Base-by-base conservation (phyloP, 2,888 invertebrate species). In the Synanthedon andrenaeformis region DNA sequence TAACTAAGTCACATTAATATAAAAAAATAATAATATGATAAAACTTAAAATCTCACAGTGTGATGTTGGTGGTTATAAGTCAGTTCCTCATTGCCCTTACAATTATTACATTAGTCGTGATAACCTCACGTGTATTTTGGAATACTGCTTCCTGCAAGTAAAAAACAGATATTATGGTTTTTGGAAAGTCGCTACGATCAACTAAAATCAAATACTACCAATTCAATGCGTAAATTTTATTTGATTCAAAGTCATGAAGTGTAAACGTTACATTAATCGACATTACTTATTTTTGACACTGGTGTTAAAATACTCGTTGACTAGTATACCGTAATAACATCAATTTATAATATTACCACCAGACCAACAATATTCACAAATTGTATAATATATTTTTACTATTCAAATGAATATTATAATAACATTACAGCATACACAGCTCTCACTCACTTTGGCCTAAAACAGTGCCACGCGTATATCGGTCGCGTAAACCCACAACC, bases 71-170 rank as follows among this genome's bases (percentile, higher is more conserved):
- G 76, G 76, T 74, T 72, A 70, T 74, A 71, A 77, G 74, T 78
- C 81, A 76, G 74, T 79, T 78, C 72, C 76, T 74, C 70, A 69
- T 81, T 84, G 81, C 79, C 78, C 84, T 84, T 86, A 86, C 77
- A 77, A 76, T 77, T 72, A 80, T 67, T 76, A 84, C 75, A 79
- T 79, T 85, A 85, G 75, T 67, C 35, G 13, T 70, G 67, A 76
- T 78, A 70, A 85, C 84, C 83, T 86, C 86, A 87, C 74, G 86
- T 86, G 78, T 87, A 87, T 83, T 87, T 86, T 79, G 87, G 87
- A 79, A 85, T 79, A 84, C 86, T 82, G 84, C 76, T 78, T 74
- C 86, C 87, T 87, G 87, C 58, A 86, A 87, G 82, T 74, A 81
- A 72, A 65, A 64, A 60, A 56, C 60, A 57, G 57, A 49, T 60